Evolutionary conservation across 2,113 vertebrate species (phyloP), one percentile per base, ranked within the genome.

Genomic region (Panthera tigris): DNA sequence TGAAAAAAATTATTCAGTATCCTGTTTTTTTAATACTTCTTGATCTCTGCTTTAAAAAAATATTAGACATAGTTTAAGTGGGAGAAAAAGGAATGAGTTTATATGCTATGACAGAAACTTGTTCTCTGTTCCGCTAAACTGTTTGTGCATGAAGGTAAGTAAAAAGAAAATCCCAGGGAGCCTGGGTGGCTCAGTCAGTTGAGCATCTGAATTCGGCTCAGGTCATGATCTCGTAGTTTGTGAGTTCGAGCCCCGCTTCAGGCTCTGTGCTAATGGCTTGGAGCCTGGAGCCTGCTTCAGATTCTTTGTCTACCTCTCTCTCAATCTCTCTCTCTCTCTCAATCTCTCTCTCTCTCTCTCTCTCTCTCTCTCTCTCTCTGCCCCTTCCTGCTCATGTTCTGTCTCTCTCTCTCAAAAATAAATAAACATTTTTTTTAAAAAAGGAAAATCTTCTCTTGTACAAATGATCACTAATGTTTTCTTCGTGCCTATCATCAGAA

Each of bases 21-120:
- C 55, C 7, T 45, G 27, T 31, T 89, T 91, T 94, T 87, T 92
- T 36, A 89, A 61, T 93, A 45, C 14, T 63, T 89, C 13, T 93
- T 65, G 61, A 76, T 57, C 16, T 76, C 9, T 89, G n/a, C 23
- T 71, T 57, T 73, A 61, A 19, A 83, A 74, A 94, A 61, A 78
- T 14, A 84, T 31, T 94, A 92, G 78, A 13, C 6, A 95, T n/a
- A 92, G 41, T 94, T 97, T 97, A 80, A 76, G 45, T 23, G 36
- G 5, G 7, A 23, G 6, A 80, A 76, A 84, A 65, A 85, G 14
- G 13, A 63, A 85, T 45, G 33, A 1, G 5, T 82, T 71, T 91
- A 39, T 80, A 71, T 68, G 16, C 41, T 95, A 1, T 90, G 39
- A 66, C 15, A 48, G 14, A 57, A 8, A 68, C 2, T 1, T 92